phyloP scores from a whole-genome alignment of 1,140 invertebrate species.

The Dufourea novaeangliae region DNA sequence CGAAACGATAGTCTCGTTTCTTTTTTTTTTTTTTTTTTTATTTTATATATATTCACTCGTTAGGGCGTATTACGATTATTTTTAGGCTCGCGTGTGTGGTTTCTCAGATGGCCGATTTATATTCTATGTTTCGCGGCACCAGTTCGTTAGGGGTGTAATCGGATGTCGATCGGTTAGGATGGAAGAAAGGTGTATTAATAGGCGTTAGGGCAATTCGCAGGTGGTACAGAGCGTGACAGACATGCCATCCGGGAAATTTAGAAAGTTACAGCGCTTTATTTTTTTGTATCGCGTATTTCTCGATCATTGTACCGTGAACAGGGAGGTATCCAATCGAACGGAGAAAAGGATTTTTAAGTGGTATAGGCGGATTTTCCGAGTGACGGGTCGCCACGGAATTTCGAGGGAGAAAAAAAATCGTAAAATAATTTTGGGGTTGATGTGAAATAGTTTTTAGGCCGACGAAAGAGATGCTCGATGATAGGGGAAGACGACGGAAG shows the following conservation, averaged over 20 bases:
- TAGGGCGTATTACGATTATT: background rate
- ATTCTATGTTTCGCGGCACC: slow-evolving; percentile 40
- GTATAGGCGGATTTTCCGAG: background rate
- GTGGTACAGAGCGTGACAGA: slow-evolving; percentile 46
- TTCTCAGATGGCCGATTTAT: slow-evolving; percentile 34
- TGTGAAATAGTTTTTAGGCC: background rate
- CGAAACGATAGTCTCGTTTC: background rate
- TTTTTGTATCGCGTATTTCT: slow-evolving; percentile 71
- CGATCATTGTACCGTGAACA: slow-evolving; percentile 51
- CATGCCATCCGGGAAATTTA: slow-evolving; percentile 74
- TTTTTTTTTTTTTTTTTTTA: background rate
- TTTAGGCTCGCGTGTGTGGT: slow-evolving; percentile 9
- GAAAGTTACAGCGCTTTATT: slow-evolving; percentile 76
- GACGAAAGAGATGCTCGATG: background rate
- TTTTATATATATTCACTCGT: slow-evolving; percentile 17
- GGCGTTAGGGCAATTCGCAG: slow-evolving; percentile 33
- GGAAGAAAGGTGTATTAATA: slow-evolving; percentile 23
- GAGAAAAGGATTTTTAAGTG: slow-evolving; percentile 53
- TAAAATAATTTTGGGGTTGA: background rate
- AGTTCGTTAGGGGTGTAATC: background rate
- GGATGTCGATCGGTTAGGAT: background rate
- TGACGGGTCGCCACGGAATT: background rate
- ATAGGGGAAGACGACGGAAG: slow-evolving; percentile 22
- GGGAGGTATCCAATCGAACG: slow-evolving; percentile 40
- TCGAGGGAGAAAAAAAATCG: background rate